Conservation (phyloP, 53 echinoderm and acorn worm genomes). For the Echinometra lucunter region DNA sequence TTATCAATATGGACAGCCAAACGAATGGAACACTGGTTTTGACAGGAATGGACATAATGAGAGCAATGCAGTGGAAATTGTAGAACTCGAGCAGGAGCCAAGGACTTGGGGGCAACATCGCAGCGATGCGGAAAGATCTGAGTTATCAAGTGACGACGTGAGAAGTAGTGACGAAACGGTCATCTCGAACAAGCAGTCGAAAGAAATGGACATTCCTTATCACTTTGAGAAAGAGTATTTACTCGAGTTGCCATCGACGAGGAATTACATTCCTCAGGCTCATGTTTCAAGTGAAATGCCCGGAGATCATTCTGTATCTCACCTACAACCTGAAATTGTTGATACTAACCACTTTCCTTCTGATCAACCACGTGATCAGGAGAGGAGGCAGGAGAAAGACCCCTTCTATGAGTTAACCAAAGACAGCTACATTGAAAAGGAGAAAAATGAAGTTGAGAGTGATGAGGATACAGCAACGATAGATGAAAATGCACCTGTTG, state of each 20-base stretch:
- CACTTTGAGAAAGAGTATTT: conserved; percentile 61
- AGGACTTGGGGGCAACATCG: conserved; percentile 30
- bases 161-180: conserved; percentile 60
- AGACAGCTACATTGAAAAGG: conserved; percentile 15
- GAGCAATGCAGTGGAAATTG: conserved; percentile 24
- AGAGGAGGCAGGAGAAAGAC: neutral
- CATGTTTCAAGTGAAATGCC: neutral
- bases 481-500: conserved; percentile 50
- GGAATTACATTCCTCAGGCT: neutral
- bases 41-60: neutral
- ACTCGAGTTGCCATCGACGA: conserved; percentile 38
- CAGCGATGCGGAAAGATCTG: conserved; percentile 22
- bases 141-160: conserved; percentile 51
- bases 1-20: neutral
- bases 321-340: conserved; percentile 49
- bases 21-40: neutral
- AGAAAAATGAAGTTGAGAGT: conserved; percentile 26
- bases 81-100: conserved; percentile 57
- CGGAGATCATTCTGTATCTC: neutral
- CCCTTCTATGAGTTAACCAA: conserved; percentile 39
- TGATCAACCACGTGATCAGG: neutral
- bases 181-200: conserved; percentile 7
- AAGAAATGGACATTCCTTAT: conserved; percentile 19
- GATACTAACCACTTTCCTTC: neutral
- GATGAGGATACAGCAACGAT: conserved; percentile 30